Base-by-base conservation (phyloP, 2,797 vertebrate genomes). In the Melanotaenia trifasciata region DNA sequence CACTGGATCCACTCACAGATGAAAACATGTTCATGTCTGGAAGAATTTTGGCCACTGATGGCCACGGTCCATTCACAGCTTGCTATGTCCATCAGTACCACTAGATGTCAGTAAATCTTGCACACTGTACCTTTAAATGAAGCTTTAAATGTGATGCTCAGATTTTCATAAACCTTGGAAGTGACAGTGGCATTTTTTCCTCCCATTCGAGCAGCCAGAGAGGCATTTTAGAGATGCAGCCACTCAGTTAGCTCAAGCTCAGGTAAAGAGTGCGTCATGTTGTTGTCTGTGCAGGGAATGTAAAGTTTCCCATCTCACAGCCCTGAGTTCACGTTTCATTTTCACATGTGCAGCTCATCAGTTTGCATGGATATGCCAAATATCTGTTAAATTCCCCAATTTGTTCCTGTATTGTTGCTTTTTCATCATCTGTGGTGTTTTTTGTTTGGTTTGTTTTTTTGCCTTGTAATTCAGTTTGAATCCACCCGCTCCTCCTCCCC, bases 401-500 rank as follows among this genome's bases (percentile, higher is more conserved):
- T 54, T 20, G n/a, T 6, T 47, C 22, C 5, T 13, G 33, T 68
- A 8, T 69, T 50, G 3, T 62, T 69, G 6, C 36, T 3, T 69
- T 10, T 91, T 95, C 92, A 92, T 93, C 43, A 47, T n/a, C 16
- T 84, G 73, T 57, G 66, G 72, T 87, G 74, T 67, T 89, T 85
- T 64, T 28, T 38, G 81, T 75, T 50, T 88, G 79, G 82, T 64
- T 73, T 35, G 70, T 40, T 54, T 79, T 56, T 90, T 87, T 75
- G 76, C 58, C 90, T 71, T 92, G 94, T 93, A 91, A 93, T 96
- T 93, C 96, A 99, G 98, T 98, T 97, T 94, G 95, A 96, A 91
- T 96, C 95, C 93, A 94, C 93, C 90, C 96, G 95, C 90, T 96
- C 96, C 90, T 95, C 96, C 91, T 98, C 97, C 94, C 96, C 96